phyloP scores from a whole-genome alignment of 2,797 vertebrate genomes.

The Pogoniulus pusillus region DNA sequence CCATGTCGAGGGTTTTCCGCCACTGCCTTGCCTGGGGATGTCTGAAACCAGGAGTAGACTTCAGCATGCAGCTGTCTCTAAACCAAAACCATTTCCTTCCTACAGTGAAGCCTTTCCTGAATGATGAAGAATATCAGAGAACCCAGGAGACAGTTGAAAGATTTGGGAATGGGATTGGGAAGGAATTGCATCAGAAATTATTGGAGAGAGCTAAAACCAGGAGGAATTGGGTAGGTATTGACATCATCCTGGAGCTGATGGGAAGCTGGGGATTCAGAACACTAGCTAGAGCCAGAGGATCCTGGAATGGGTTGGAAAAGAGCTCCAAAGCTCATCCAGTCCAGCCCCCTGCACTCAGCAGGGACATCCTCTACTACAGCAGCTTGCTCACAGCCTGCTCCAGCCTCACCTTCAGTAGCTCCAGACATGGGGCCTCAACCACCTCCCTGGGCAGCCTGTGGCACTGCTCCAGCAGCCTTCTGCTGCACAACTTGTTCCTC shows the following conservation, averaged over 20 bases:
- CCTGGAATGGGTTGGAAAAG: too few relatives aligned
- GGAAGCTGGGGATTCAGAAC: not conserved
- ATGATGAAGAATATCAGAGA: constrained; percentile 83
- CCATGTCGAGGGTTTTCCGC: not conserved
- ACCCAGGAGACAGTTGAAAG: constrained; percentile 83
- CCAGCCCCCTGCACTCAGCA: too few relatives aligned
- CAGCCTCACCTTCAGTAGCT: too few relatives aligned
- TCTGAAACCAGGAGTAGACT: not conserved
- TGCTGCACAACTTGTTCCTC: too few relatives aligned
- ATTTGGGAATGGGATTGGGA: constrained; percentile 87
- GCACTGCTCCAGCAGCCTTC: too few relatives aligned
- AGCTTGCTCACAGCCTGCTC: too few relatives aligned
- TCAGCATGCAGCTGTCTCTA: not conserved
- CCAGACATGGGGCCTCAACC: too few relatives aligned
- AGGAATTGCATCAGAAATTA: constrained; percentile 88
- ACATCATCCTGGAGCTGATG: not conserved
- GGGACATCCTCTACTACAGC: too few relatives aligned
- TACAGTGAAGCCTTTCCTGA: constrained; percentile 91
- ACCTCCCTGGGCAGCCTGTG: too few relatives aligned
- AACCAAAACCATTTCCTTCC: constrained; percentile 30
- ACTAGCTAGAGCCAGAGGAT: not conserved
- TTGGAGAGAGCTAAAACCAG: constrained; percentile 86
- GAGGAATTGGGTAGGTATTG: constrained; percentile 89
- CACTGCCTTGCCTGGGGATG: not conserved
- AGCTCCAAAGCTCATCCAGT: too few relatives aligned